Conservation (phyloP, 2,888 invertebrate species). For the Adela reaumurella region DNA sequence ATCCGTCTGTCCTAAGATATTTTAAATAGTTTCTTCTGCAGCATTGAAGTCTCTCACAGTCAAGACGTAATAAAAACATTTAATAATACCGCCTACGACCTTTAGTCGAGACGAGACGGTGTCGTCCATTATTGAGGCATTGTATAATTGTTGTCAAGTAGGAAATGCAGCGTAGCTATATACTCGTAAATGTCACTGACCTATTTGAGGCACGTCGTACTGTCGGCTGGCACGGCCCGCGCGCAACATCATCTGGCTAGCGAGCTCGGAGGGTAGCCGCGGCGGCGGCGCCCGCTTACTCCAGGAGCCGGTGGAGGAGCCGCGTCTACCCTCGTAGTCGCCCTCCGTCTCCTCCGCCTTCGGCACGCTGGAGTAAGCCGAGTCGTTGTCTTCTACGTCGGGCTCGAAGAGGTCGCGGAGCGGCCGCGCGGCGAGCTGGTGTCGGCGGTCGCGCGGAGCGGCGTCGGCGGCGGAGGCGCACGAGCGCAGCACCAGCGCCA, state of each 20-base stretch:
- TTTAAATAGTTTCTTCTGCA: too few species aligned
- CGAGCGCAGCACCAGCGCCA: conserved; percentile 37
- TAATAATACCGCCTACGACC: too few species aligned
- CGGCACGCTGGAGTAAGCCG: conserved; percentile 19
- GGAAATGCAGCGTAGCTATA: too few species aligned
- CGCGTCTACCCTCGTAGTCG: conserved; percentile 28
- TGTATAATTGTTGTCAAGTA: too few species aligned
- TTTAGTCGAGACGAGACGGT: too few species aligned
- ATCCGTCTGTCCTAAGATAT: too few species aligned
- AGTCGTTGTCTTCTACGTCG: conserved; percentile 26
- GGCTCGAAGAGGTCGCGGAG: conserved; percentile 41
- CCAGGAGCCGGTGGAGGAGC: conserved; percentile 25
- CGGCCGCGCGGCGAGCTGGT: conserved; percentile 33
- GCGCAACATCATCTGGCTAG: conserved; percentile 75
- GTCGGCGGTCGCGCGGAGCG: conserved; percentile 24
- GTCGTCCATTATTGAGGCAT: too few species aligned
- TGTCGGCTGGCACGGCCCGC: conserved; percentile 71
- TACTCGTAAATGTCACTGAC: conserved; percentile 53
- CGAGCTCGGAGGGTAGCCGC: conserved; percentile 55
- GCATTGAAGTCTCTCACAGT: too few species aligned
- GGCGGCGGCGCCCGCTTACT: conserved; percentile 36
- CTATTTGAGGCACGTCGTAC: conserved; percentile 85
- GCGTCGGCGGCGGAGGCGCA: conserved; percentile 27
- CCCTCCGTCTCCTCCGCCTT: conserved; percentile 23
- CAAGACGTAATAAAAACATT: too few species aligned